Base-by-base conservation (phyloP, 2,888 invertebrate species). In the Cepaea hortensis region DNA sequence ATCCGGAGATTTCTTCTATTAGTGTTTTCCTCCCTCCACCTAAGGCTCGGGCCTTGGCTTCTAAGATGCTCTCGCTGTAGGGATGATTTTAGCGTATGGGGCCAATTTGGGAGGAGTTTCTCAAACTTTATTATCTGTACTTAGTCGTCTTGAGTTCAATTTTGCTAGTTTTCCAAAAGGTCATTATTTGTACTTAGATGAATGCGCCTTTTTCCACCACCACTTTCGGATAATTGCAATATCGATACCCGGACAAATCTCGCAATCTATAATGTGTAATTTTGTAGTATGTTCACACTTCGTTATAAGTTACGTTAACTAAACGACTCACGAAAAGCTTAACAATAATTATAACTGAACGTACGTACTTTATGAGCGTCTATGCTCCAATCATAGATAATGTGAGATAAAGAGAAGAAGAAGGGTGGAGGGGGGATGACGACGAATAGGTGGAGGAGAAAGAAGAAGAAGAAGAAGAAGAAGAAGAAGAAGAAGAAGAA, bases 1-100 rank as follows among this genome's bases (percentile, higher is more conserved):
- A 80, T 85, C 62, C 72, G 80, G 80, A 80, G 80, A 80, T 80
- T 85, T 85, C 80, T 80, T 23, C 61, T 61, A 79, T 79, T 85
- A 85, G 46, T 18, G 46, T n/a, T 72, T 80, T 80, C 85, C 46
- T 23, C 61, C 50, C 72, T 72, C 72, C 35, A 50, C 72, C 48
- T 62, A 55, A n/a, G 7, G 61, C 72, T 77, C 23, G 23, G 46
- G 84, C 46, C 72, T 61, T n/a, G 35, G 72, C 55, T 62, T 46
- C 55, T 50, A 80, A 70, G 72, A 55, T 61, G 68, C 35, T 23
- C 62, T 79, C 13, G 15, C 61, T 23, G 5, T 46, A 35, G 62
- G 61, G 62, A 46, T 62, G 62, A 35, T 79, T 79, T 79, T 79
- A 79, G 62, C 79, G 79, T 79, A 79, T 79, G 79, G 79, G 62